Conservation (phyloP, 1,140 invertebrate species). For the Delia radicum region DNA sequence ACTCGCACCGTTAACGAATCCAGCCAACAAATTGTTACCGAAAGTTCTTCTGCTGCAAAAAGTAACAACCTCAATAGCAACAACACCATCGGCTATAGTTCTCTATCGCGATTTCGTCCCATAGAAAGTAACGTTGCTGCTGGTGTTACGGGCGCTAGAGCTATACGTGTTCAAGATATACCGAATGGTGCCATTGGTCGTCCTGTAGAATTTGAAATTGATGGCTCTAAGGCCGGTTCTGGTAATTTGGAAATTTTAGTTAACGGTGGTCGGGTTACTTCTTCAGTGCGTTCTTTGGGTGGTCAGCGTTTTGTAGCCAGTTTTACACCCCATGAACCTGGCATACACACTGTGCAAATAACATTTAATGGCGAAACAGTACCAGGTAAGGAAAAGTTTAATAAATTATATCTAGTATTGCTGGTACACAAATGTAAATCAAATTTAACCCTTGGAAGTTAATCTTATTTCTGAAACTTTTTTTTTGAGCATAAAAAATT, state of each 20-base stretch:
- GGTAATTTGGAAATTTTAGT: slow-evolving; percentile 96
- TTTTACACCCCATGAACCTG: slow-evolving; percentile 85
- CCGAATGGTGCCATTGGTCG: slow-evolving; percentile 83
- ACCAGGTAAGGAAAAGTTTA: slow-evolving; percentile 73
- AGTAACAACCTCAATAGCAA: too few relatives aligned
- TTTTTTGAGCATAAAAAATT: too few relatives aligned
- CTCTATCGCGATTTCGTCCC: slow-evolving; percentile 50
- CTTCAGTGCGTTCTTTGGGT: slow-evolving; percentile 89
- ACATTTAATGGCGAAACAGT: slow-evolving; percentile 94
- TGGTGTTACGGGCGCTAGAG: slow-evolving; percentile 62
- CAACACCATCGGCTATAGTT: slow-evolving; percentile 39
- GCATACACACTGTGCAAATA: slow-evolving; percentile 88
- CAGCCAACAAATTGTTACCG: slow-evolving; percentile 51
- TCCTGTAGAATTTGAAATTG: slow-evolving; percentile 95
- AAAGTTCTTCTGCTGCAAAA: slow-evolving; percentile 31
- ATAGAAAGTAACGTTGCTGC: slow-evolving; percentile 52
- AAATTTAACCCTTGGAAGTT: too few relatives aligned
- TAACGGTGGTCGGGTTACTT: slow-evolving; percentile 92
- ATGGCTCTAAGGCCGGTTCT: slow-evolving; percentile 90
- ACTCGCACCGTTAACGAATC: slow-evolving; percentile 53
- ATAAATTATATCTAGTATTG: not conserved
- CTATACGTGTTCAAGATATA: slow-evolving; percentile 82
- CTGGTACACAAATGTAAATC: too few relatives aligned
- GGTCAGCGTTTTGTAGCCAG: slow-evolving; percentile 86
- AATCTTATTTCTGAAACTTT: too few relatives aligned